Conservation (phyloP, 2,888 invertebrate species). For the Leucophenga montana region DNA sequence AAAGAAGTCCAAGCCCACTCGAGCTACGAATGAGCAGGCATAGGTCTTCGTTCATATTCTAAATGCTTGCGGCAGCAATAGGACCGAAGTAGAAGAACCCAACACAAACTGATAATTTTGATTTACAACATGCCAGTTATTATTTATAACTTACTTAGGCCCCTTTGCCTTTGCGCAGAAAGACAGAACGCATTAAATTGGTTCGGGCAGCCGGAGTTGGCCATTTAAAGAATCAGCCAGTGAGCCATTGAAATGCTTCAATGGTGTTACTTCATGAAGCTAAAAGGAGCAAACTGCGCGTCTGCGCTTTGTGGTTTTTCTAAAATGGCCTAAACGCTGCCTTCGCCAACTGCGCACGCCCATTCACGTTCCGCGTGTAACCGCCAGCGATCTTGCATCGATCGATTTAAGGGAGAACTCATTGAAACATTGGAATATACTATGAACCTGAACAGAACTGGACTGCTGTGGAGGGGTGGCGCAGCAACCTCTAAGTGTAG, state of each 20-base stretch:
- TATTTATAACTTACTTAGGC: constrained; percentile 74
- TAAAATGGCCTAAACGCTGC: constrained; percentile 50
- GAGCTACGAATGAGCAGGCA: too few species aligned
- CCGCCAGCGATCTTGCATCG: constrained; percentile 48
- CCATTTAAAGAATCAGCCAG: not conserved
- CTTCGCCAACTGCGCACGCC: constrained; percentile 48
- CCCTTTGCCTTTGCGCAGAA: constrained; percentile 11
- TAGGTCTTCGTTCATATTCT: not conserved
- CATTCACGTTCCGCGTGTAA: constrained; percentile 60
- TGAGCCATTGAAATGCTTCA: constrained; percentile 35
- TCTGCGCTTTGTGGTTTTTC: constrained; percentile 38
- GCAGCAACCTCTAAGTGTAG: constrained; percentile 25
- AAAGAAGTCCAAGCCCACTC: too few species aligned
- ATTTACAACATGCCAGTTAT: constrained; percentile 74
- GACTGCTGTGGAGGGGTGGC: constrained; percentile 17
- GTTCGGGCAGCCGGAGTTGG: not conserved
- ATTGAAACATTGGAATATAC: not conserved
- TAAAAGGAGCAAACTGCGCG: constrained; percentile 38
- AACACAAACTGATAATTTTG: constrained; percentile 72
- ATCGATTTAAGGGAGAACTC: constrained; percentile 5
- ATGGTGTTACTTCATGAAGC: constrained; percentile 2
- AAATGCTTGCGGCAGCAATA: not conserved
- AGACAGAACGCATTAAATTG: not conserved
- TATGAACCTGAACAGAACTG: not conserved
- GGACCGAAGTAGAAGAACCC: not conserved